Evolutionary conservation across 2,797 vertebrate species (phyloP).

Genomic region (Zenarchopterus dispar): DNA sequence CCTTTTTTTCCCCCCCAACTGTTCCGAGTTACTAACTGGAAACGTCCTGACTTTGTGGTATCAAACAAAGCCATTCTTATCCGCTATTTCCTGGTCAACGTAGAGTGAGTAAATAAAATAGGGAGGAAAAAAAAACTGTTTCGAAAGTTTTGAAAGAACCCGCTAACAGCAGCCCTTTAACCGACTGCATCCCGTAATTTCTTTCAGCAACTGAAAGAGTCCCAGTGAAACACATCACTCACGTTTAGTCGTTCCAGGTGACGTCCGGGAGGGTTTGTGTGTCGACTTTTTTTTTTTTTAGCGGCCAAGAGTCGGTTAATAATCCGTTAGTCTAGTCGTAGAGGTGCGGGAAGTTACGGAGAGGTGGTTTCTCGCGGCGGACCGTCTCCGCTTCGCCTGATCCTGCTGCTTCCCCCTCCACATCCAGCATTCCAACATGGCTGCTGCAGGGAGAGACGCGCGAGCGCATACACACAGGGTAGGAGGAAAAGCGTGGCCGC

Average conservation of each 20-base stretch:
- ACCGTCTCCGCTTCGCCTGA: conserved; percentile 52
- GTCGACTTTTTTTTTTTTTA: neutral
- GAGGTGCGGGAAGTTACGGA: conserved; percentile 31
- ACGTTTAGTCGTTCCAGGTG: conserved; percentile 45
- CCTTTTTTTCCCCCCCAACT: conserved; percentile 10
- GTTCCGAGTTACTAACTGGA: conserved; percentile 24
- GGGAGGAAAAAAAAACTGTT: neutral
- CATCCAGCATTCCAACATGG: conserved; percentile 82
- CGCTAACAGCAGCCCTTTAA: conserved; percentile 15
- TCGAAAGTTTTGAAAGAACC: conserved; percentile 27
- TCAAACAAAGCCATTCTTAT: too few relatives aligned
- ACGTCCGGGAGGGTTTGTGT: conserved; percentile 35
- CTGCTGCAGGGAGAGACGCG: conserved; percentile 43
- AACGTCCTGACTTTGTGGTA: neutral
- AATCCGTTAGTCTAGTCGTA: conserved; percentile 53
- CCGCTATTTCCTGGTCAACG: neutral
- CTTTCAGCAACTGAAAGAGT: conserved; percentile 32
- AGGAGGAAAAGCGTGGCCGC: conserved; percentile 40
- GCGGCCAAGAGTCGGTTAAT: conserved; percentile 13
- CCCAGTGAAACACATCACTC: conserved; percentile 51
- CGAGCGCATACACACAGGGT: neutral
- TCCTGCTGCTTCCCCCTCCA: conserved; percentile 70
- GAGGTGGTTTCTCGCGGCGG: conserved; percentile 38
- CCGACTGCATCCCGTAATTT: conserved; percentile 49
- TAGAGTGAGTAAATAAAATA: neutral